Evolutionary conservation across 2,888 invertebrate species (phyloP).

Genomic region (Eurytoma adleriae): DNA sequence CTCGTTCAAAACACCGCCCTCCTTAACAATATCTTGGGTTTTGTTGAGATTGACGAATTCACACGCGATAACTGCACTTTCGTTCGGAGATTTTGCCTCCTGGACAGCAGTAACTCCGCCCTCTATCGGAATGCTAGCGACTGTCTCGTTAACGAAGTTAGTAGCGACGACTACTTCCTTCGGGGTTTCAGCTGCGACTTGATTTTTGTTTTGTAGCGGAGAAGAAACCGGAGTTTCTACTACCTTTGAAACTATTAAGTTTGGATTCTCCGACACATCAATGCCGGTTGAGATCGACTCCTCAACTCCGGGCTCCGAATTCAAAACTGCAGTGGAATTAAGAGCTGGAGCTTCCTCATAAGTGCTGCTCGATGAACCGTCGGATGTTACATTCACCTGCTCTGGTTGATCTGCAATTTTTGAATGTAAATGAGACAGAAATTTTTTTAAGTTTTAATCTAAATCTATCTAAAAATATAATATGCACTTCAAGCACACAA

Average conservation of each 20-base stretch:
- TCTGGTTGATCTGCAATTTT: constrained; percentile 9
- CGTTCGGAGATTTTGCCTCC: background rate
- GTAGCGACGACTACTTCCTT: background rate
- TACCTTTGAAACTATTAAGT: background rate
- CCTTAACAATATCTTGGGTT: constrained; percentile 1
- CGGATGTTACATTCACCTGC: constrained; percentile 1
- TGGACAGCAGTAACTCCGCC: constrained; percentile 7
- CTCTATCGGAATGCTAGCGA: background rate
- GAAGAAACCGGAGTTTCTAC: background rate
- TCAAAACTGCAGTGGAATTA: constrained; percentile 49
- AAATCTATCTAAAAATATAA: background rate
- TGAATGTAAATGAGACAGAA: too few species aligned
- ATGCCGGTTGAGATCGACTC: background rate
- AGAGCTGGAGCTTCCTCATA: constrained; percentile 24
- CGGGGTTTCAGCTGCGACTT: background rate
- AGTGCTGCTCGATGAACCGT: constrained; percentile 9
- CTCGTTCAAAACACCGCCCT: background rate
- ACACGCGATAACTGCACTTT: background rate
- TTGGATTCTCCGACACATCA: background rate
- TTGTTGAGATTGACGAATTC: background rate
- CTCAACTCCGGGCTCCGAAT: constrained; percentile 29
- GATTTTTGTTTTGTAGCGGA: background rate
- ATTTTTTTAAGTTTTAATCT: too few species aligned
- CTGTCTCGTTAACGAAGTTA: background rate
- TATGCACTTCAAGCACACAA: background rate